A percentile compares a stretch with the other conserved stretches of the same genome.
Evolutionary conservation across 2,888 invertebrate genomes (phyloP).

Genomic region (Unio pictorum): DNA sequence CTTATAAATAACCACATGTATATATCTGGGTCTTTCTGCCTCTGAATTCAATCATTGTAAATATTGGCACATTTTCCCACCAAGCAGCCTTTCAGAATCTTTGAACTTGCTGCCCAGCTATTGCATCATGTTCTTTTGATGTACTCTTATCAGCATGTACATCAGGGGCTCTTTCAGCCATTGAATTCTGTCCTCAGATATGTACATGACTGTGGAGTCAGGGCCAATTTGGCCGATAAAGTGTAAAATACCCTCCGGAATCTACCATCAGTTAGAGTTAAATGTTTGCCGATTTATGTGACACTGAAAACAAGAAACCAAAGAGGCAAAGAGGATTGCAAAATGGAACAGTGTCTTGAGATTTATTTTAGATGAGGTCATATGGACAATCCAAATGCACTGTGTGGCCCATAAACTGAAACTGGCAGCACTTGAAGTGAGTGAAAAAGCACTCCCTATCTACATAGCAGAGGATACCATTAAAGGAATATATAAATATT

Average conservation of each 20-base stretch:
- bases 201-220: not conserved
- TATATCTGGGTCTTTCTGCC: no score
- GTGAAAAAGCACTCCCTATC: conserved; percentile 5
- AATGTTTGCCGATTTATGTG: conserved; percentile 4
- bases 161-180: no score
- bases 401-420: conserved; percentile 23
- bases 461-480: conserved; percentile 15
- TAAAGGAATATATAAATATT: conserved; percentile 10
- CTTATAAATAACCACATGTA: no score
- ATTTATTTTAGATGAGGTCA: conserved; percentile 7
- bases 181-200: conserved; percentile 1
- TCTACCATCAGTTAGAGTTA: conserved; percentile 2
- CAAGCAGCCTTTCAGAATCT: no score
- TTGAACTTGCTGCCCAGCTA: no score
- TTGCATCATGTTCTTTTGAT: no score
- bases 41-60: no score
- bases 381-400: conserved; percentile 10
- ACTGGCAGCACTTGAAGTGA: conserved; percentile 12
- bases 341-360: conserved; percentile 3
- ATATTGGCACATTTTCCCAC: no score
- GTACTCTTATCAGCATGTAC: no score
- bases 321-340: conserved; percentile 7
- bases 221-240: not conserved
- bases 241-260: conserved; percentile 8
- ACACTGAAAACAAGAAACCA: conserved; percentile 7